phyloP scores from a whole-genome alignment of 2,888 invertebrate genomes.

The Zhuqinia jingwanae region DNA sequence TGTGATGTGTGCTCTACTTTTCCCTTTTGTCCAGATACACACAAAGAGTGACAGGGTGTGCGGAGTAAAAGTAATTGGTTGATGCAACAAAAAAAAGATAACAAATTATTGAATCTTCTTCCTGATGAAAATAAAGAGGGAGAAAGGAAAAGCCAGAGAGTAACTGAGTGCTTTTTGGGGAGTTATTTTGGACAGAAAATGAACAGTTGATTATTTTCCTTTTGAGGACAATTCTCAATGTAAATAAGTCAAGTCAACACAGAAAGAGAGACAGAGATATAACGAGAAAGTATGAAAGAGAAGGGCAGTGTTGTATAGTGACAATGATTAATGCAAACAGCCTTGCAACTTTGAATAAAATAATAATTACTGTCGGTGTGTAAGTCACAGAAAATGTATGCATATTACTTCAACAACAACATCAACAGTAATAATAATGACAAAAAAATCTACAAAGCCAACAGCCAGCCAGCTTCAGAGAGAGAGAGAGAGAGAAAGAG shows the following conservation, averaged over 20 bases:
- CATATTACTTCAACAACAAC: neutral
- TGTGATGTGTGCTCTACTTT: neutral
- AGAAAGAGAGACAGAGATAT: neutral
- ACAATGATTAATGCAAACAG: constrained; percentile 40
- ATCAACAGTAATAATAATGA: too few species aligned
- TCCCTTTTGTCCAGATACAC: neutral
- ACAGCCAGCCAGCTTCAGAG: neutral
- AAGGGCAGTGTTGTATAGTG: too few species aligned
- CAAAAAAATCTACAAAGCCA: neutral
- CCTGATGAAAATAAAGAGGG: neutral
- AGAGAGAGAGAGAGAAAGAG: neutral
- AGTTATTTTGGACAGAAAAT: neutral
- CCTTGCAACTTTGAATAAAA: constrained; percentile 39
- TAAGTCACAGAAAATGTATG: neutral
- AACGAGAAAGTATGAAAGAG: too few species aligned
- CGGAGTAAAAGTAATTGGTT: neutral
- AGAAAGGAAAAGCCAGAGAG: too few species aligned
- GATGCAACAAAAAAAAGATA: neutral
- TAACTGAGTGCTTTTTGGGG: neutral
- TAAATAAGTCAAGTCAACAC: constrained; percentile 4
- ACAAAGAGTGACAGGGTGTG: too few species aligned
- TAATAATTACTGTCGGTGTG: neutral
- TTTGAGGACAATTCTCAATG: constrained; percentile 4
- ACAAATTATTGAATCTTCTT: neutral
- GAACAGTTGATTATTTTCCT: constrained; percentile 14